Percentiles rank a stretch among this genome's conserved stretches.
These are phyloP conservation scores for Anguilla anguilla DNA, from an alignment of 2,797 vertebrate species.

Conservation along the genomic window DNA sequence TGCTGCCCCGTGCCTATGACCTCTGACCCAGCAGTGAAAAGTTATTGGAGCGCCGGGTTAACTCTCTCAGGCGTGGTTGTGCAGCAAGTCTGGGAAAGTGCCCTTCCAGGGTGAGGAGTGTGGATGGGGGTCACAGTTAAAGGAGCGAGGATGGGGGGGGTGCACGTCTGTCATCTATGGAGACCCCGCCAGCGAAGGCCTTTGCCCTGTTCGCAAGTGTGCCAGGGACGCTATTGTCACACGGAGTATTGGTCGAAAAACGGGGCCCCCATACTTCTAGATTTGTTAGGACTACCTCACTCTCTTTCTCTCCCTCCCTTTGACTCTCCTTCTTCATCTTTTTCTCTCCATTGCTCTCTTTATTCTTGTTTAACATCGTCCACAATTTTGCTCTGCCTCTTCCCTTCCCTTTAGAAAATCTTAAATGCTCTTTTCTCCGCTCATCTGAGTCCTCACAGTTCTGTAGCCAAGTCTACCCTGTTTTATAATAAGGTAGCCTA, in stretches of 20 bases:
- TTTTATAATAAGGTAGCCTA: not conserved
- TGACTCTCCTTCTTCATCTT: constrained; percentile 49
- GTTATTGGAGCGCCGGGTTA: constrained; percentile 72
- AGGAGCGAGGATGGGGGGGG: constrained; percentile 43
- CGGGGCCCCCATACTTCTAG: constrained; percentile 43
- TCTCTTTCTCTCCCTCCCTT: constrained; percentile 25
- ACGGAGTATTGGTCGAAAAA: constrained; percentile 55
- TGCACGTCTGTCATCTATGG: constrained; percentile 63
- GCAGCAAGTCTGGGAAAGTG: constrained; percentile 75
- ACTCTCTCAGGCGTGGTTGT: constrained; percentile 69
- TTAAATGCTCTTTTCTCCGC: constrained; percentile 9
- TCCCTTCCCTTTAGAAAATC: constrained; percentile 10
- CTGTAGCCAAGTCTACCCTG: not conserved
- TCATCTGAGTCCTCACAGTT: not conserved
- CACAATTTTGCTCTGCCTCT: constrained; percentile 19
- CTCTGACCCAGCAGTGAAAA: constrained; percentile 79
- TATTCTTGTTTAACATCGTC: constrained; percentile 39
- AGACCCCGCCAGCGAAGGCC: constrained; percentile 65
- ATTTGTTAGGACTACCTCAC: constrained; percentile 22
- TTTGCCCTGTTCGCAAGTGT: constrained; percentile 55
- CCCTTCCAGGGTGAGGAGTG: constrained; percentile 45
- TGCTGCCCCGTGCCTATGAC: constrained; percentile 55
- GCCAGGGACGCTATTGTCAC: constrained; percentile 59
- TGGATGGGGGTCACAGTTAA: constrained; percentile 34
- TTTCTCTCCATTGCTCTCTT: constrained; percentile 47